phyloP scores from a whole-genome alignment of 2,888 invertebrate species.

The Mimachlamys varia region DNA sequence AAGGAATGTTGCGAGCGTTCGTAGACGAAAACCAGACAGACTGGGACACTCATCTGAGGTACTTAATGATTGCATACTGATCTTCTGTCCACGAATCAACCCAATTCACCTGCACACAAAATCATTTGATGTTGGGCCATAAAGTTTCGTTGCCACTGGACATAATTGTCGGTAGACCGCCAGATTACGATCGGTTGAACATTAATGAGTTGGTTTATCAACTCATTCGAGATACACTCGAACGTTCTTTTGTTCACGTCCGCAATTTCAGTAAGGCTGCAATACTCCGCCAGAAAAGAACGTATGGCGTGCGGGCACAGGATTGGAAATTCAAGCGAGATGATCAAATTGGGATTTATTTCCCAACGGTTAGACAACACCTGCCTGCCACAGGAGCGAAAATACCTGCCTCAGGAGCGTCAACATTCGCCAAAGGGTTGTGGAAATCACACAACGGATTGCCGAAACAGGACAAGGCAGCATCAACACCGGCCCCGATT shows the following conservation, averaged over 20 bases:
- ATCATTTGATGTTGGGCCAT: no score
- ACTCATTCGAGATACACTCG: not conserved
- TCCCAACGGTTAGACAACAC: not conserved
- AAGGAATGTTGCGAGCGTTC: not conserved
- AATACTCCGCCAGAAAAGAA: not conserved
- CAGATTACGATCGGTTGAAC: not conserved
- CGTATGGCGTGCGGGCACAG: not conserved
- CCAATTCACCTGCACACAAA: no score
- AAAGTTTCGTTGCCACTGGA: not conserved
- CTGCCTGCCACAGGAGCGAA: not conserved
- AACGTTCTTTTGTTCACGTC: not conserved
- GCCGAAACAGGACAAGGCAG: no score
- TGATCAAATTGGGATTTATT: not conserved
- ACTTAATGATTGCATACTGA: not conserved
- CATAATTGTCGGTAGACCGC: not conserved
- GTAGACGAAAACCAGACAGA: not conserved
- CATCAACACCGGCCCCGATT: no score
- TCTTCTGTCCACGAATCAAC: not conserved
- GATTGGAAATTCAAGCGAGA: not conserved
- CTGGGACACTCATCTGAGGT: not conserved
- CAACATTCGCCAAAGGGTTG: no score
- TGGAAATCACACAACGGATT: no score
- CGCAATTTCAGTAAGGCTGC: not conserved
- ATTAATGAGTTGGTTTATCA: not conserved
- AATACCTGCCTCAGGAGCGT: not conserved